A percentile compares a stretch with the other conserved stretches of the same genome.
Evolutionary conservation across 2,113 vertebrate species (phyloP).

Genomic region (Mus pahari): DNA sequence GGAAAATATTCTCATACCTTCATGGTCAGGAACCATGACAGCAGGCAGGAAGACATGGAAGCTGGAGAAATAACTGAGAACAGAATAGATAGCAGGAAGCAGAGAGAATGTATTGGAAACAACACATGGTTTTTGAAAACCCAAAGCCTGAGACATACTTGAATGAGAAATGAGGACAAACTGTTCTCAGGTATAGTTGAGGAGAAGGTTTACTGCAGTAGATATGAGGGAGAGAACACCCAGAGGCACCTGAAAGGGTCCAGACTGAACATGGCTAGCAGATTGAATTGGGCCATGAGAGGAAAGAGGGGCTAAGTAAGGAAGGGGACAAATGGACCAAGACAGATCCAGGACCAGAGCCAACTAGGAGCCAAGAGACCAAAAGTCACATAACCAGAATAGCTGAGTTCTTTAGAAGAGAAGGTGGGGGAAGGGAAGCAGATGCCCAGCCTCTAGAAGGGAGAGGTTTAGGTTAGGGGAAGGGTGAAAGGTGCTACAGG

Average conservation of each 20-base stretch:
- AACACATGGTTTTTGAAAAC: background rate
- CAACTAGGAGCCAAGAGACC: background rate
- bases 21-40: background rate
- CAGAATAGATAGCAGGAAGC: background rate
- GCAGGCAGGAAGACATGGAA: background rate
- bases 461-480: background rate
- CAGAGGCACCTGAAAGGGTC: background rate
- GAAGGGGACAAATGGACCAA: background rate
- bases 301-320: background rate
- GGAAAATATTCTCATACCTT: background rate
- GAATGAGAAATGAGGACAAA: background rate
- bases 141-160: background rate
- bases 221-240: background rate
- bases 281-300: background rate
- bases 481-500: background rate
- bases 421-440: background rate
- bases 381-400: background rate
- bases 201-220: background rate
- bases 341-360: background rate
- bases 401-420: background rate
- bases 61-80: background rate
- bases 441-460: background rate
- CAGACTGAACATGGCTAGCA: background rate
- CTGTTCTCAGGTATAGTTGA: background rate
- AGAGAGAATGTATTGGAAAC: background rate